Evolutionary conservation across 2,113 vertebrate species (phyloP).

Genomic region (Festucalex cinctus): DNA sequence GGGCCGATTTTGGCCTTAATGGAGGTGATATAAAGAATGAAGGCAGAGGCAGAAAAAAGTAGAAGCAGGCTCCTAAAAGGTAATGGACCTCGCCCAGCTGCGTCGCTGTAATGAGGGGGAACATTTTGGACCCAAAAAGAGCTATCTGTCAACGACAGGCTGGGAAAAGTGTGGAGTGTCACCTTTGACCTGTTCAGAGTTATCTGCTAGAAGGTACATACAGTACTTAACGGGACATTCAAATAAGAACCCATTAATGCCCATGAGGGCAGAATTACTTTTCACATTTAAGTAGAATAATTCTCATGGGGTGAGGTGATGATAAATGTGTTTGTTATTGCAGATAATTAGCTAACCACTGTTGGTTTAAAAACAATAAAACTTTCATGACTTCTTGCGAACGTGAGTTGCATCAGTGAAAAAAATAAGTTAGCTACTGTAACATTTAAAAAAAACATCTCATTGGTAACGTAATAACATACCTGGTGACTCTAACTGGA

Average conservation of each 20-base stretch:
- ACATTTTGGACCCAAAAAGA: not conserved
- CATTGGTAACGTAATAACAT: too few relatives aligned
- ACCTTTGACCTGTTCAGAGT: not conserved
- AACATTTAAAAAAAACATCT: too few relatives aligned
- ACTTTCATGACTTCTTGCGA: not conserved
- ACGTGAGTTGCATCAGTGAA: too few relatives aligned
- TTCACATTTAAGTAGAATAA: too few relatives aligned
- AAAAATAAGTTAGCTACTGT: too few relatives aligned
- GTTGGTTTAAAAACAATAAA: not conserved
- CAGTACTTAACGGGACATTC: too few relatives aligned
- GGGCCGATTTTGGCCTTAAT: not conserved
- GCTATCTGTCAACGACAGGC: not conserved
- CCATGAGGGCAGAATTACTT: not conserved
- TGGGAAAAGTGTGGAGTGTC: not conserved
- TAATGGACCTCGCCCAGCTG: not conserved
- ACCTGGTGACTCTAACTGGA: too few relatives aligned
- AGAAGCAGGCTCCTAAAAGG: conserved; percentile 1
- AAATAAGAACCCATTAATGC: not conserved
- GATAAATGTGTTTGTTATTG: too few relatives aligned
- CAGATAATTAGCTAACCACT: too few relatives aligned
- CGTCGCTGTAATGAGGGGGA: not conserved
- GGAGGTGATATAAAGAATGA: conserved; percentile 1
- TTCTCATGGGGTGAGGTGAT: too few relatives aligned
- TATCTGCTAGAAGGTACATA: not conserved
- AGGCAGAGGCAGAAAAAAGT: conserved; percentile 9